phyloP scores from a whole-genome alignment of 2,797 vertebrate species.

The Myotis pilosus region DNA sequence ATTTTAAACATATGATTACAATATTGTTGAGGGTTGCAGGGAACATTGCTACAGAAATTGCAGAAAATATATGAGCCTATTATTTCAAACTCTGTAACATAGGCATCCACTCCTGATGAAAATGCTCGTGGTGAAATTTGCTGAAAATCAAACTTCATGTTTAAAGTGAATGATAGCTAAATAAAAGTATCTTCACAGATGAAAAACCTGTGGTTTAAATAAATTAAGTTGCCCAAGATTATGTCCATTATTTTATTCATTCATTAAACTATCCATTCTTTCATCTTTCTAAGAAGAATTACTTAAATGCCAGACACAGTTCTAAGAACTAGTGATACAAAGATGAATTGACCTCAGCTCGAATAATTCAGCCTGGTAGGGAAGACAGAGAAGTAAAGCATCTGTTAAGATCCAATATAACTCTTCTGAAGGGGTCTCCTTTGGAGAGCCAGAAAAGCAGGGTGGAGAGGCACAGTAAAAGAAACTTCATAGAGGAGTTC shows the following conservation, averaged over 20 bases:
- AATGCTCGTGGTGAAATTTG: conserved; percentile 1
- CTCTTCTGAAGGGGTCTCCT: neutral
- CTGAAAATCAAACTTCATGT: neutral
- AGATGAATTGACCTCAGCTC: neutral
- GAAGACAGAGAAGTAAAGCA: conserved; percentile 11
- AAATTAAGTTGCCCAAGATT: neutral
- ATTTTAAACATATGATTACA: neutral
- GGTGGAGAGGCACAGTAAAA: neutral
- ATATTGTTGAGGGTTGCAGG: neutral
- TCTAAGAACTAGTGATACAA: neutral
- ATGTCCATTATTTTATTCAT: conserved; percentile 21
- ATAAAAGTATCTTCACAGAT: neutral
- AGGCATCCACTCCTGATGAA: neutral
- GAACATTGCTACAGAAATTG: conserved; percentile 7
- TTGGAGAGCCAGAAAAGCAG: neutral
- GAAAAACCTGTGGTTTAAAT: conserved; percentile 1
- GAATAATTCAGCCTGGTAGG: neutral
- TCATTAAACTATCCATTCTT: neutral
- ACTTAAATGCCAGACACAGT: neutral
- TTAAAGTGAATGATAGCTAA: neutral
- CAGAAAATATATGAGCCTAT: neutral
- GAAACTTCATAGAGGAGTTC: neutral
- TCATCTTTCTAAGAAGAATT: neutral
- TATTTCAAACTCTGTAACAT: neutral
- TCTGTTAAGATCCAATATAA: neutral